Evolutionary conservation across 2,888 invertebrate species (phyloP).

Genomic region (Habrosyne pyritoides): DNA sequence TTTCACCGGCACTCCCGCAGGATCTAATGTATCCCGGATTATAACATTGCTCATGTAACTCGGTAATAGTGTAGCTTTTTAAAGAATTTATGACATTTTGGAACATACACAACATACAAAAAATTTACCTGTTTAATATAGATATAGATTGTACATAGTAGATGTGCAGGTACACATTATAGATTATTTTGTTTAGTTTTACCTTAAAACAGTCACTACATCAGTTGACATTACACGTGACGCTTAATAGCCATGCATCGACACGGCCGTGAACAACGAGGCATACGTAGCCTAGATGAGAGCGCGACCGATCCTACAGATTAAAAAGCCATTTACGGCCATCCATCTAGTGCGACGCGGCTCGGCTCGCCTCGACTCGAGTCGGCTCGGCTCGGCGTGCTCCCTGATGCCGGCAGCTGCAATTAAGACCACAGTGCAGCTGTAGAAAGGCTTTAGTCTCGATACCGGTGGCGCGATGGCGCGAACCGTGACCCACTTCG

Average conservation of each 20-base stretch:
- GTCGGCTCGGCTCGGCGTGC: not conserved
- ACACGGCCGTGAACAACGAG: not conserved
- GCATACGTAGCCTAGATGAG: not conserved
- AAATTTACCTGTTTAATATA: too few relatives aligned
- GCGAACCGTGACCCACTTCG: conserved; percentile 3
- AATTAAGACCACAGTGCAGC: conserved; percentile 13
- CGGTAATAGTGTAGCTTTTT: too few relatives aligned
- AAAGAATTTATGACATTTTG: too few relatives aligned
- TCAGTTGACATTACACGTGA: not conserved
- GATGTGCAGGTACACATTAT: not conserved
- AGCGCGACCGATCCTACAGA: conserved; percentile 21
- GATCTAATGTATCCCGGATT: too few relatives aligned
- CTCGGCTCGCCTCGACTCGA: conserved; percentile 3
- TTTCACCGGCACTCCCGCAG: too few relatives aligned
- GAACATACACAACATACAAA: too few relatives aligned
- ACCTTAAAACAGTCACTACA: not conserved
- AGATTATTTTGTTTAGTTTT: not conserved
- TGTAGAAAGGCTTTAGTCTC: not conserved
- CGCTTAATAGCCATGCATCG: not conserved
- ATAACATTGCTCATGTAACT: too few relatives aligned
- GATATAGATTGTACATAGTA: too few relatives aligned
- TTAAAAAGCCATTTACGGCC: conserved; percentile 36
- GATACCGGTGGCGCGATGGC: not conserved
- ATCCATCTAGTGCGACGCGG: conserved; percentile 23
- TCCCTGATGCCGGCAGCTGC: conserved; percentile 10